Evolutionary conservation across 2,888 invertebrate genomes (phyloP).

Genomic region (Serripes groenlandicus): DNA sequence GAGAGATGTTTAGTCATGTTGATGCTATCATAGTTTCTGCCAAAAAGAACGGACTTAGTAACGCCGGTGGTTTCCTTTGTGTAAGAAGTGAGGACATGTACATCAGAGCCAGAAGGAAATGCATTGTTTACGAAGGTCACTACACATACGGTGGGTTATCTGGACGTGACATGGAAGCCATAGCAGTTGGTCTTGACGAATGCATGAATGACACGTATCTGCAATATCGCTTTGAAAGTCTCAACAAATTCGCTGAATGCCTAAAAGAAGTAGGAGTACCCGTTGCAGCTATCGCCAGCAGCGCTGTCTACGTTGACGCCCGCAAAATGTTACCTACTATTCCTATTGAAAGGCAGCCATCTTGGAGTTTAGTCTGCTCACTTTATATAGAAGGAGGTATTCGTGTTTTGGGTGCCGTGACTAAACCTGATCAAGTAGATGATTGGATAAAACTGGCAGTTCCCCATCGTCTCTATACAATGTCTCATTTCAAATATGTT

Average conservation of each 20-base stretch:
- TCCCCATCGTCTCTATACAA: conserved; percentile 29
- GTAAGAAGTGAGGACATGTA: conserved; percentile 10
- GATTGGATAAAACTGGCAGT: conserved; percentile 32
- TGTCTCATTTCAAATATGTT: conserved; percentile 21
- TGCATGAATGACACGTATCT: conserved; percentile 37
- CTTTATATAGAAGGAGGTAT: conserved; percentile 34
- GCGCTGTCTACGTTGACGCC: conserved; percentile 37
- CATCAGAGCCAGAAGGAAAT: neutral
- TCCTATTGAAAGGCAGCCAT: neutral
- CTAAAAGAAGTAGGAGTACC: conserved; percentile 23
- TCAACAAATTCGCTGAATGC: conserved; percentile 2
- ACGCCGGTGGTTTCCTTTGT: conserved; percentile 40
- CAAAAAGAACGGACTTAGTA: conserved; percentile 53
- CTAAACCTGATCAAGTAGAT: neutral
- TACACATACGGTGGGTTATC: conserved; percentile 49
- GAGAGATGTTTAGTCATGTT: conserved; percentile 49
- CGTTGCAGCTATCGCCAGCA: neutral
- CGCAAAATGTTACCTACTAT: conserved; percentile 20
- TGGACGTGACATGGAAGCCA: conserved; percentile 48
- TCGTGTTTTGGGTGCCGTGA: neutral
- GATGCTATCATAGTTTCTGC: conserved; percentile 40
- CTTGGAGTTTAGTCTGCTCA: conserved; percentile 31
- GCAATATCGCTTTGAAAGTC: conserved; percentile 22
- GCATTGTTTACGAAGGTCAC: conserved; percentile 35
- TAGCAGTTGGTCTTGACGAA: conserved; percentile 32